A percentile compares a stretch with the other conserved stretches of the same genome.
Evolutionary conservation across 1,140 invertebrate species (phyloP).

Genomic region (Bombus picipes): DNA sequence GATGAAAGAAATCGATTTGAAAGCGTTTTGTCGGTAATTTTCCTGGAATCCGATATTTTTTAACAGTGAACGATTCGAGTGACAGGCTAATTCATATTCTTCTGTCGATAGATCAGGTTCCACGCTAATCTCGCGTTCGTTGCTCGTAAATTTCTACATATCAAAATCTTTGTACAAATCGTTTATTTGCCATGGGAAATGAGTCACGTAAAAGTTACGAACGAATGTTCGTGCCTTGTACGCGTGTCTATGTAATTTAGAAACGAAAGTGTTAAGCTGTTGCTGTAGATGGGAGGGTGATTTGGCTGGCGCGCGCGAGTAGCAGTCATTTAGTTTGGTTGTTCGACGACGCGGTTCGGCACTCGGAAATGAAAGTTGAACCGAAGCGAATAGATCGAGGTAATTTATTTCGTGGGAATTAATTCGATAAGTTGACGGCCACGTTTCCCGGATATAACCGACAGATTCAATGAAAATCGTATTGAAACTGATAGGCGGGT

Average conservation of each 20-base stretch:
- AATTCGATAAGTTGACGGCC: slow-evolving; percentile 14
- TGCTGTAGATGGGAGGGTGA: neutral
- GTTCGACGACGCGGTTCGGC: neutral
- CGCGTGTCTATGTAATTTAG: neutral
- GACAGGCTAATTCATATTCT: no score
- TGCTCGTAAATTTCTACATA: no score
- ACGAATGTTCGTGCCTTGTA: no score
- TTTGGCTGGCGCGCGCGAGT: neutral
- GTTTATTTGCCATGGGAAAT: no score
- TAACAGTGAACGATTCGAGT: no score
- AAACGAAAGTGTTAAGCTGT: neutral
- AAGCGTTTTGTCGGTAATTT: neutral
- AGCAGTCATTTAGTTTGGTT: neutral
- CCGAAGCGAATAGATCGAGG: neutral
- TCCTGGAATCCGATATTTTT: neutral
- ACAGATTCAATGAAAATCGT: neutral
- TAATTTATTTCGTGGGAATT: slow-evolving; percentile 32
- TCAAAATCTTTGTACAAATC: no score
- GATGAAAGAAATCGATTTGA: neutral
- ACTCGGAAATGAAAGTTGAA: slow-evolving; percentile 11
- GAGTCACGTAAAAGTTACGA: no score
- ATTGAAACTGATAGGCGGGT: neutral
- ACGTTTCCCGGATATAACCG: neutral
- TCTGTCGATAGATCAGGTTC: no score
- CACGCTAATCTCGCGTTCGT: no score